Base-by-base conservation (phyloP, 92 coral and sea anemone genomes). In the Muricea muricata region DNA sequence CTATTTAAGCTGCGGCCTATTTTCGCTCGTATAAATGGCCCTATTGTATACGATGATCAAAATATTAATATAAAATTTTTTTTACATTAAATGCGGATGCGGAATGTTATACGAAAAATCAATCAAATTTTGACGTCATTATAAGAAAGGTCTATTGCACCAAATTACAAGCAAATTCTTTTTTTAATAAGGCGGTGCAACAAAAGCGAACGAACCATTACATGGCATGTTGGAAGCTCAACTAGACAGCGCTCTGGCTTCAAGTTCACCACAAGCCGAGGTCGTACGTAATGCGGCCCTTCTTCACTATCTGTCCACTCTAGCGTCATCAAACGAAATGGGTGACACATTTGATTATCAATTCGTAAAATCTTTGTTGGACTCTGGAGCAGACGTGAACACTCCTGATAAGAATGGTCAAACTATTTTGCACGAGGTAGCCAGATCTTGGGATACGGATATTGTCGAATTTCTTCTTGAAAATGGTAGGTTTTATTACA, bases 261-360 rank as follows among this genome's bases (percentile, higher is more conserved):
- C 71, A 28, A 55, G 21, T 56, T 32, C 83, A 1, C 52, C 83
- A n/a, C 83, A 78, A 34, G 4, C 28, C 23, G 70, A 78, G 32
- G 83, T 78, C 35, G 83, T 78, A 33, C 39, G 83, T 23, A 78
- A 78, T 39, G 65, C 83, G 13, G 87, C 91, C 1, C 78, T 91
- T 39, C 78, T 91, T 33, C 82, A 78, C 31, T 91, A 91, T 54
- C 78, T 91, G 40, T 91, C 88, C 41, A 88, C 78, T 37, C 82
- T 91, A 45, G 85, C 94, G 1, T 80, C 81, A 7, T 88, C 94
- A 12, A 29, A 34, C n/a, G 83, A 85, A 73, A 82, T 80, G 37
- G 84, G 87, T 25, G 94, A 88, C 21, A 57, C 90, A 7, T 30
- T 91, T 63, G 90, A 91, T 65, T 73, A 75, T 61, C 83, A 86